Conservation (phyloP, 2,888 invertebrate species). For the Nemurella pictetii region DNA sequence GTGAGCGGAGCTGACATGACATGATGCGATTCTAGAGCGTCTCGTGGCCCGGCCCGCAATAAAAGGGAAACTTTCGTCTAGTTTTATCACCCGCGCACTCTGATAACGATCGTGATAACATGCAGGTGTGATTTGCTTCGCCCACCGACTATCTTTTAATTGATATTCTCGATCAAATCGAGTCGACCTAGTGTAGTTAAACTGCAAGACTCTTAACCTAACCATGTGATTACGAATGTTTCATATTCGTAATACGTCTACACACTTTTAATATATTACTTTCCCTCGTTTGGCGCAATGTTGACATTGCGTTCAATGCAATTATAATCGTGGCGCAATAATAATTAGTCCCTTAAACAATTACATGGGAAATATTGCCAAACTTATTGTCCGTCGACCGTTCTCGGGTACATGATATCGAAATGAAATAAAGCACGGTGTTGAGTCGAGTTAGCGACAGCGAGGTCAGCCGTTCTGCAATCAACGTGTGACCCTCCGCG, state of each 20-base stretch:
- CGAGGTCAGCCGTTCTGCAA: not conserved
- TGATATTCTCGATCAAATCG: not conserved
- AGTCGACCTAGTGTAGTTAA: not conserved
- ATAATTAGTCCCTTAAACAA: conserved; percentile 8
- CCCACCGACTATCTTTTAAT: not conserved
- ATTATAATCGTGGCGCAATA: conserved; percentile 14
- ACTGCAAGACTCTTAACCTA: too few relatives aligned
- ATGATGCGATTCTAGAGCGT: not conserved
- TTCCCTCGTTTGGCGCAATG: not conserved
- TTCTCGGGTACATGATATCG: not conserved
- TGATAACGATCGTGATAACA: not conserved
- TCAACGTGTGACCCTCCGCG: not conserved
- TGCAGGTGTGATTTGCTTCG: not conserved
- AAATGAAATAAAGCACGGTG: conserved; percentile 2
- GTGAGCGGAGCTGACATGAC: not conserved
- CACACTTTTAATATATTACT: not conserved
- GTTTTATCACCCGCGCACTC: not conserved
- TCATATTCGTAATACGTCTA: not conserved
- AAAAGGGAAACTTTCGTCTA: not conserved
- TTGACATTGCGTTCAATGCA: conserved; percentile 17
- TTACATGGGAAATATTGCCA: conserved; percentile 21
- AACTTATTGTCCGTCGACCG: not conserved
- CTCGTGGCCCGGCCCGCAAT: not conserved
- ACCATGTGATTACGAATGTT: not conserved
- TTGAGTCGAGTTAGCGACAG: not conserved